Evolutionary conservation across 2,888 invertebrate species (phyloP), one percentile per base, ranked within the genome.

Genomic region (Oegoconia quadripuncta): DNA sequence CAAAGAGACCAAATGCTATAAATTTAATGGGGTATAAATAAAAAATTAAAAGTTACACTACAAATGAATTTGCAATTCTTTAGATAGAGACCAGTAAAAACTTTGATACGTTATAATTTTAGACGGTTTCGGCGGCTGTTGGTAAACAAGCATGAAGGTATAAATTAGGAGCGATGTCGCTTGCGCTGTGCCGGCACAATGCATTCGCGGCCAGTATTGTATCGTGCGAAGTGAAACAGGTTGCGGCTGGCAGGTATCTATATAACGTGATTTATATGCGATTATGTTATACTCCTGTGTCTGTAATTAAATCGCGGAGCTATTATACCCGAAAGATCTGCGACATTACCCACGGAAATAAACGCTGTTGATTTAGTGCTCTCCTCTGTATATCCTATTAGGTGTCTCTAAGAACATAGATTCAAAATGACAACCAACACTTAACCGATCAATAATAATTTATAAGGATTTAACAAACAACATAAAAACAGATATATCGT

Each of bases 141-240:
- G 52, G 64, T 76, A 75, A 81, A 77, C 72, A 70, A 73, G 75
- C 86, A 78, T 86, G 86, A 84, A 80, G 79, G 64, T 78, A 86
- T 87, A 87, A 86, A 86, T 87, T 81, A 81, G 66, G 55, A 59
- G 59, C 50, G 63, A 68, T 60, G 72, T 73, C 73, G 64, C 54
- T 60, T 50, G 68, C 68, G 65, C 67, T 48, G 60, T n/a, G 61
- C 67, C n/a, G n/a, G 64, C 65, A 78, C 74, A 81, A 76, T 70
- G 62, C 67, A 40, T 53, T 52, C 59, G 54, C 55, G 49, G 57
- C 59, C 48, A 50, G 69, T 71, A 73, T 79, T 78, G 74, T 79
- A 70, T 63, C 67, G 74, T 67, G 78, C 79, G 79, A 76, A 83
- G 76, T 69, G 74, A 88, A 88, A 89, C 89, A 88, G 86, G 88